These are phyloP conservation scores for Pollicipes pollicipes DNA, from an alignment of 1,140 invertebrate genomes.

Conservation along the genomic window DNA sequence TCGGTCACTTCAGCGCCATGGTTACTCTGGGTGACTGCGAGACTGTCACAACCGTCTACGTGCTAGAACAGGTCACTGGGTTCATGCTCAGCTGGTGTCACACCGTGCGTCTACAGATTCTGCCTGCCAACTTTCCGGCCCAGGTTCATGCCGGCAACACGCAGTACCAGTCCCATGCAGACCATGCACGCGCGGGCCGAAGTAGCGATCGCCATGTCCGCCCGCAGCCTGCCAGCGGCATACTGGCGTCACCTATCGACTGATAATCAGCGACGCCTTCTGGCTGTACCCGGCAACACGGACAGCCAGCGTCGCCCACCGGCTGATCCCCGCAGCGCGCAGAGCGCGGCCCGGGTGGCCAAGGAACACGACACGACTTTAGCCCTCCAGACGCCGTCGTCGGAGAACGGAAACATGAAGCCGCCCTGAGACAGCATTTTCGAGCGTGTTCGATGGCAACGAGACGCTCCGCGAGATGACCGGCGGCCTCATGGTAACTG, in stretches of 20 bases:
- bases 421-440: background rate
- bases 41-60: conserved; percentile 1
- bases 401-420: background rate
- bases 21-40: background rate
- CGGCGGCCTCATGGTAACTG: conserved; percentile 4
- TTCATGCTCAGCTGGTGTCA: conserved; percentile 6
- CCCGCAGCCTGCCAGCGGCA: too few species aligned
- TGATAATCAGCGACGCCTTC: too few species aligned
- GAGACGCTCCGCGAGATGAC: conserved; percentile 6
- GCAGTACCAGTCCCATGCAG: too few species aligned
- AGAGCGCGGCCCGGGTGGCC: too few species aligned
- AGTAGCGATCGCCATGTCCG: too few species aligned
- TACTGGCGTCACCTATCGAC: too few species aligned
- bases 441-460: background rate
- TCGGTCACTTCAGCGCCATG: background rate
- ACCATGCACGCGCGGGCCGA: too few species aligned
- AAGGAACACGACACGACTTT: background rate
- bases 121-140: conserved; percentile 2
- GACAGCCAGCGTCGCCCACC: too few species aligned
- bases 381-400: background rate
- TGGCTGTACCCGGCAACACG: too few species aligned
- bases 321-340: too few species aligned
- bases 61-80: conserved; percentile 7
- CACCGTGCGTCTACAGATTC: background rate
- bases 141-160: background rate